Evolutionary conservation across 1,140 invertebrate genomes (phyloP).

Genomic region (Vollenhovia emeryi): DNA sequence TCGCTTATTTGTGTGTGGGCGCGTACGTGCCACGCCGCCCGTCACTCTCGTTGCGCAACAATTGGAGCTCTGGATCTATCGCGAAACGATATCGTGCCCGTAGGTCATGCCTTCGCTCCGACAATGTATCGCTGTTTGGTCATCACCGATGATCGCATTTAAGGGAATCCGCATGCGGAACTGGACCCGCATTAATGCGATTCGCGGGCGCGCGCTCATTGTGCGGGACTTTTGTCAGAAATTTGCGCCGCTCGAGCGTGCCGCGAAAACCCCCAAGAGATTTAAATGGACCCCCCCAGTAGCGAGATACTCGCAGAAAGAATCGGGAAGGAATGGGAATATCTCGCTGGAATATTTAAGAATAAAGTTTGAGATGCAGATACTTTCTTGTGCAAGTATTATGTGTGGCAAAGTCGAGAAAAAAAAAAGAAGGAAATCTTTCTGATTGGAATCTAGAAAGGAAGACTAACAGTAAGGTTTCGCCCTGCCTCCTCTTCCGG

Average conservation of each 20-base stretch:
- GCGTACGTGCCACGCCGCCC: constrained; percentile 17
- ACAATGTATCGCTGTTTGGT: constrained; percentile 29
- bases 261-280: not conserved
- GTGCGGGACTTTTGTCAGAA: not conserved
- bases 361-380: not conserved
- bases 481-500: not conserved
- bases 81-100: constrained; percentile 25
- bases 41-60: constrained; percentile 44
- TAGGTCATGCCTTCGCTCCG: constrained; percentile 7
- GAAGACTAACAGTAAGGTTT: not conserved
- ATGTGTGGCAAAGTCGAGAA: not conserved
- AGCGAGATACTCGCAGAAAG: not conserved
- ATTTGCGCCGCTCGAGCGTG: not conserved
- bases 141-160: constrained; percentile 44
- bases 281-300: not conserved
- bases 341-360: not conserved
- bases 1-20: constrained; percentile 23
- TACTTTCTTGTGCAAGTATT: not conserved
- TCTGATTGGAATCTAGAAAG: not conserved
- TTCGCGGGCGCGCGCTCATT: not conserved
- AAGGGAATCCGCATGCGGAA: constrained; percentile 41
- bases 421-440: not conserved
- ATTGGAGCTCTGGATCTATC: constrained; percentile 23
- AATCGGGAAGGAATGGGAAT: not conserved
- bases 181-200: constrained; percentile 7